Evolutionary conservation across 2,888 invertebrate genomes (phyloP), one percentile per base, ranked within the genome.

Genomic region (Drosophila diplacantha): DNA sequence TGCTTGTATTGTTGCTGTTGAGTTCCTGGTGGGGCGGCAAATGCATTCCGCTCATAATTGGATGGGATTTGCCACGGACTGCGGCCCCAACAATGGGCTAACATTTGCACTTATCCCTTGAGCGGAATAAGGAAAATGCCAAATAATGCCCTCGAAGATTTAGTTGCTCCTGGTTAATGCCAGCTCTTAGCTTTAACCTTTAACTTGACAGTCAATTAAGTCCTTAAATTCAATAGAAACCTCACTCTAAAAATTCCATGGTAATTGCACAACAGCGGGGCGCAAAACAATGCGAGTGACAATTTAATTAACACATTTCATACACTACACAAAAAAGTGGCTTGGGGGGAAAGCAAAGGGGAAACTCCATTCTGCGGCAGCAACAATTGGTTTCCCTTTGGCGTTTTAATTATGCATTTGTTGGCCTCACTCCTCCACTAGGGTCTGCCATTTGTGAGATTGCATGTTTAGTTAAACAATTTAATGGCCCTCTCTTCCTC

Each of bases 241-340:
- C 7, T 32, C 7, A 6, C 11, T 24, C 20, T 29, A 14, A 38
- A 49, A 54, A 54, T 61, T 35, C 53, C 50, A 32, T 16, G 46
- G 46, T 67, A 67, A 65, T 58, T 47, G 35, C 59, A 47, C 39
- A 41, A 11, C 68, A 64, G 43, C 49, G 32, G 37, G 47, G 47
- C 4, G 51, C n/a, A 46, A 43, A 35, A 68, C 51, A 59, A 66
- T 64, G 66, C 50, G 43, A 57, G 68, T 66, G 77, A 64, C 72
- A 76, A 79, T 79, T 81, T 79, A 81, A 81, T 75, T 73, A 81
- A 75, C 72, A 52, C 54, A 58, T 49, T 61, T 49, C 57, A 63
- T 29, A 35, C 34, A 35, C 41, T 39, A 29, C 39, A 41, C 39
- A 49, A 62, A 57, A 51, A 47, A 37, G 22, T 31, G 54, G 34